Evolutionary conservation across 1,140 invertebrate genomes (phyloP), one percentile per base, ranked within the genome.

Genomic region (Polypedilum vanderplanki): DNA sequence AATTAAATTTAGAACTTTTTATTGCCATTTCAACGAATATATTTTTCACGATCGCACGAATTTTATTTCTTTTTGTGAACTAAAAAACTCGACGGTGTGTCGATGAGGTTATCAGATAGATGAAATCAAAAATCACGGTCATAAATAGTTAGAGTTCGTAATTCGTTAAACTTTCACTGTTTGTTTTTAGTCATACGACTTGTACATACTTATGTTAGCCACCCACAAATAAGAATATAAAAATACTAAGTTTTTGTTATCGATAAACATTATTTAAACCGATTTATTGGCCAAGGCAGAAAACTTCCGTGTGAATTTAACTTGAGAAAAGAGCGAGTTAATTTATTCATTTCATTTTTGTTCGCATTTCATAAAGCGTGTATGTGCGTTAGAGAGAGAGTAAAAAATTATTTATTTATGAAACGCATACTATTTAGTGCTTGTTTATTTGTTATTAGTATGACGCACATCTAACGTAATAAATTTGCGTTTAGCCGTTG

Each of bases 11-110:
- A 67, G 17, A 7, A 9, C 18, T 22, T 15, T 12, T 18, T 18
- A 70, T 18, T 70, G 18, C 65, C 18, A 70, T 70, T 70, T 70
- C 65, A 70, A 10, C 65, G 18, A 18, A 70, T 70, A 70, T 70
- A 70, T 70, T 70, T 70, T 57, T 57, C 46, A 57, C n/a, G 12
- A 57, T 57, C 46, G 46, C n/a, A 57, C n/a, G 12, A 57, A 12
- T 57, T n/a, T 57, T 12, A 57, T n/a, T 57, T 57, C 3, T 57
- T 4, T 46, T 57, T 15, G 41, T 46, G 1, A 46, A 46, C 2
- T 46, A 12, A 46, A 46, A 15, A 12, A 46, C 41, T 46, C 9
- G 9, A 1, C 1, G 9, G 15, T 46, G 8, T 46, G 41, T 15
- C 41, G 41, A 46, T 46, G 41, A 46, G 46, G 46, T 57, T 57